These are phyloP conservation scores for Lomographa bimaculata DNA, from an alignment of 2,888 invertebrate species.

Conservation along the genomic window DNA sequence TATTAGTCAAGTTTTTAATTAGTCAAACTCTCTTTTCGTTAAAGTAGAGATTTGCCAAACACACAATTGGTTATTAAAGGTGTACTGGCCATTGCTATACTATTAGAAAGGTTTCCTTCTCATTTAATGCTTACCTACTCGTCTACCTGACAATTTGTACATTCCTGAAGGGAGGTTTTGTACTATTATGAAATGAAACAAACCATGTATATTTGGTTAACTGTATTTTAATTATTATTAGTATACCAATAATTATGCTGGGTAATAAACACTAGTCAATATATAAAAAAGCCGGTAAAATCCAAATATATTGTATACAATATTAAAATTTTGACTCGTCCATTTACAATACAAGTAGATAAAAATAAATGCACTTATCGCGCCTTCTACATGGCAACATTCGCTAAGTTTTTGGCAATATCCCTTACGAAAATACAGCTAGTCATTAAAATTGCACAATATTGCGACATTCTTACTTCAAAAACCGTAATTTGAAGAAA, in stretches of 20 bases:
- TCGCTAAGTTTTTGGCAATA: slow-evolving; percentile 64
- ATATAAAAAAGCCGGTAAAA: slow-evolving; percentile 71
- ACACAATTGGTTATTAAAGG: too few species aligned
- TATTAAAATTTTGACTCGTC: slow-evolving; percentile 56
- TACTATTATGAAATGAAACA: slow-evolving; percentile 40
- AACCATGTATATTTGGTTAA: slow-evolving; percentile 51
- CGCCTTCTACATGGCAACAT: slow-evolving; percentile 73
- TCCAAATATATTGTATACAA: slow-evolving; percentile 58
- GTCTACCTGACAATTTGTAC: too few species aligned
- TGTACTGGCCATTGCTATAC: too few species aligned
- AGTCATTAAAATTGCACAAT: slow-evolving; percentile 54
- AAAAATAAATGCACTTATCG: slow-evolving; percentile 74
- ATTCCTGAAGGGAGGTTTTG: too few species aligned
- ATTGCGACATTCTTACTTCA: slow-evolving; percentile 31
- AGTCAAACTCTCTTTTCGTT: too few species aligned
- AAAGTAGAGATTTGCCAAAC: too few species aligned
- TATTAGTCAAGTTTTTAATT: too few species aligned
- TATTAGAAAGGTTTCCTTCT: too few species aligned
- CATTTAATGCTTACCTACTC: too few species aligned
- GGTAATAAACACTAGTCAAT: slow-evolving; percentile 66
- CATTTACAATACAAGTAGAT: slow-evolving; percentile 55
- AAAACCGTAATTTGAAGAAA: slow-evolving; percentile 38
- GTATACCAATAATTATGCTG: slow-evolving; percentile 61
- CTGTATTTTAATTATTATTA: slow-evolving; percentile 58
- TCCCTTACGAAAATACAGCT: slow-evolving; percentile 52